Conservation (phyloP, 1,140 invertebrate species). For the Lepidurus packardi region DNA sequence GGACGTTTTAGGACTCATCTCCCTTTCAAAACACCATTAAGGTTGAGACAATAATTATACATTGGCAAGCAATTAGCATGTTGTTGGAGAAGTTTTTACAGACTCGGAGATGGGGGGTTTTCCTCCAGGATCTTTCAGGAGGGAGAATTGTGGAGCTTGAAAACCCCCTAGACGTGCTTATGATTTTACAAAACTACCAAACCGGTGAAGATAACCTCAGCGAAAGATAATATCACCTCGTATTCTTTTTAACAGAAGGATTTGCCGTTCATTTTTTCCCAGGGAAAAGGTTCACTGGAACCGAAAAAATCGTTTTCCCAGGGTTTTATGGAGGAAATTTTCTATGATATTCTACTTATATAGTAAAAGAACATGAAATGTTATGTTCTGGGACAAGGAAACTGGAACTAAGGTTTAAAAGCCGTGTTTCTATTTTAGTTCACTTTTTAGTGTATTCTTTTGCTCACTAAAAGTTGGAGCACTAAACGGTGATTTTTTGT, state of each 20-base stretch:
- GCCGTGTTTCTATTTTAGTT: background rate
- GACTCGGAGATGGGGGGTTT: background rate
- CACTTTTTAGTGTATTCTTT: background rate
- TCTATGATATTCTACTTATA: background rate
- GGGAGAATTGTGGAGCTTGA: background rate
- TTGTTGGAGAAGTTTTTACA: background rate
- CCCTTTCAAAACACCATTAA: constrained; percentile 22
- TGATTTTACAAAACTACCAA: background rate
- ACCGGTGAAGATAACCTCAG: background rate
- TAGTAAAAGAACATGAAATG: background rate
- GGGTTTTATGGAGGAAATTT: constrained; percentile 3
- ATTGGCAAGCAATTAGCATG: constrained; percentile 10
- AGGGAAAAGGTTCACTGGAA: background rate
- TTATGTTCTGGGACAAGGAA: background rate
- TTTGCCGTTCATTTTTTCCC: background rate
- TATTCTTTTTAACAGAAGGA: background rate
- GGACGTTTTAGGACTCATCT: constrained; percentile 1
- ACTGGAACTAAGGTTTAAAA: constrained; percentile 11
- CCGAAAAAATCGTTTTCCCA: background rate
- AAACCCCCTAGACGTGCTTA: background rate
- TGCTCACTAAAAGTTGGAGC: background rate
- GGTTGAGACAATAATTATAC: constrained; percentile 12
- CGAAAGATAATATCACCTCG: background rate
- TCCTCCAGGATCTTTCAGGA: background rate
- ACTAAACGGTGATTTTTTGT: background rate